Percentiles rank a stretch among this genome's conserved stretches.
phyloP scores from a whole-genome alignment of 1,140 invertebrate genomes.

The Nixonia krombeini region DNA sequence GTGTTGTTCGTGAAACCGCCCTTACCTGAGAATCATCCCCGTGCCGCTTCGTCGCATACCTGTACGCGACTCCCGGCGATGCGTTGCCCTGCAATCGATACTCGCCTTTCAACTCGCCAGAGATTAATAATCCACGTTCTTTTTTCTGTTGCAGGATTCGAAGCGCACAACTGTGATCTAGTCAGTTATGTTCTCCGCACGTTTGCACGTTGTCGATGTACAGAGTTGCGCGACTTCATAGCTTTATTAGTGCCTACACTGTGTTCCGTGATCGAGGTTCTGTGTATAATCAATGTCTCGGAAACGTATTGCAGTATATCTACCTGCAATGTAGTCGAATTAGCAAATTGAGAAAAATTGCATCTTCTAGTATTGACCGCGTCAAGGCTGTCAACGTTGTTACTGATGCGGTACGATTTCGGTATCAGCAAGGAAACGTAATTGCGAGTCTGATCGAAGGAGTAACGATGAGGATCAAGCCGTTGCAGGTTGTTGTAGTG shows the following conservation, averaged over 20 bases:
- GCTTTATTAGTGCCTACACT: constrained; percentile 20
- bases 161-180: constrained; percentile 60
- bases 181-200: constrained; percentile 62
- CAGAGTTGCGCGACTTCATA: constrained; percentile 17
- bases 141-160: constrained; percentile 54
- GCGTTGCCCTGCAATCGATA: too few relatives aligned
- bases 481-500: constrained; percentile 4
- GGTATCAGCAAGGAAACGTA: too few relatives aligned
- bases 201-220: constrained; percentile 7
- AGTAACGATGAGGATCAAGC: too few relatives aligned
- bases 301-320: constrained; percentile 15
- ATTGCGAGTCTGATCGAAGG: too few relatives aligned
- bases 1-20: constrained; percentile 39
- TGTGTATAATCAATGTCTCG: not conserved
- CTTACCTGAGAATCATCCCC: constrained; percentile 57
- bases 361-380: too few relatives aligned
- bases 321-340: constrained; percentile 1
- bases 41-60: constrained; percentile 38
- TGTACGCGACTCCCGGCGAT: not conserved
- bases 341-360: not conserved
- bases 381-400: too few relatives aligned
- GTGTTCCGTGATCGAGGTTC: not conserved
- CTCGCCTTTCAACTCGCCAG: too few relatives aligned
- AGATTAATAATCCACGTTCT: not conserved
- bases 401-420: not conserved